Evolutionary conservation across 2,888 invertebrate genomes (phyloP).

Genomic region (Eremobia ochroleuca): DNA sequence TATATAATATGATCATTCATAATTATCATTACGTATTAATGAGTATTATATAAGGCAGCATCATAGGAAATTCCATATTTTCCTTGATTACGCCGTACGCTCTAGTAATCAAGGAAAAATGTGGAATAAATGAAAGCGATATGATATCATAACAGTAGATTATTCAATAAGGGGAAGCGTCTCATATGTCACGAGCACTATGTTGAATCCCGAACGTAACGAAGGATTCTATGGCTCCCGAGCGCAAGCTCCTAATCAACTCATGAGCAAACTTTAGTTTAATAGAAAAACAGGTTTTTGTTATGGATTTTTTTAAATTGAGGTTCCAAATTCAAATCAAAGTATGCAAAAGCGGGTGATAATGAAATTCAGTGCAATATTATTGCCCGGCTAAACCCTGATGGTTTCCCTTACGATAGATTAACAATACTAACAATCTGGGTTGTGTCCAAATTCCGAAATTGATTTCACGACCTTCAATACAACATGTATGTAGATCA

Average conservation of each 20-base stretch:
- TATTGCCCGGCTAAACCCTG: background rate
- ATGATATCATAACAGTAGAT: background rate
- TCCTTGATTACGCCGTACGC: background rate
- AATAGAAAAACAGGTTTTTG: background rate
- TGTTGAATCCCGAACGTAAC: background rate
- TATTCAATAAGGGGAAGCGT: background rate
- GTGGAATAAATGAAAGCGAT: background rate
- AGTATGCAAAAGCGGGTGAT: background rate
- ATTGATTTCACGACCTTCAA: slow-evolving; percentile 8
- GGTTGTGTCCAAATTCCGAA: slow-evolving; percentile 7
- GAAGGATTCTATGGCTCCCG: background rate
- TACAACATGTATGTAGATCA: slow-evolving; percentile 10
- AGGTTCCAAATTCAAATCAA: background rate
- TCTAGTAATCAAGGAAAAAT: background rate
- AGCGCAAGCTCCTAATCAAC: background rate
- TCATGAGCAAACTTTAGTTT: background rate
- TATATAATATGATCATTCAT: slow-evolving; percentile 25
- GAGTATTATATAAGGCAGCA: slow-evolving; percentile 30
- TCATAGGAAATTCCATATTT: slow-evolving; percentile 37
- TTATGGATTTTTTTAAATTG: background rate
- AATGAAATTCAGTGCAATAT: background rate
- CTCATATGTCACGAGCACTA: background rate
- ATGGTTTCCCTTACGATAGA: too few species aligned
- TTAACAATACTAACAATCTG: background rate
- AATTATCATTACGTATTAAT: slow-evolving; percentile 18